Conservation (phyloP, 2,797 vertebrate genomes). For the Centropyge bicolor region DNA sequence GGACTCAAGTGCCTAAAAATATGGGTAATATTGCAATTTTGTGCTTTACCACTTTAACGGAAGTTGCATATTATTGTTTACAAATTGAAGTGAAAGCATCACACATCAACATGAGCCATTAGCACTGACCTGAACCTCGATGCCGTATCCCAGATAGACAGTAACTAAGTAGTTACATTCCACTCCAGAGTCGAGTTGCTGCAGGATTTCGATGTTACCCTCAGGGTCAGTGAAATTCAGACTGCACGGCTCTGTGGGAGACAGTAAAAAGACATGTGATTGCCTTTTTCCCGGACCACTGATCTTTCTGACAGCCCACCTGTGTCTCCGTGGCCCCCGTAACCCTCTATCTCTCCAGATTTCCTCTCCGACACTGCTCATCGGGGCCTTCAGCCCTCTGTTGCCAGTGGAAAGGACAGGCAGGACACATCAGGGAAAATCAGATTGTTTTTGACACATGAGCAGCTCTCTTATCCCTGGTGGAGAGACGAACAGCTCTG, state of each 20-base stretch:
- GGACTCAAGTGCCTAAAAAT: no score
- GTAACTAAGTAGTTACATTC: conserved; percentile 95
- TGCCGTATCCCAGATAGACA: conserved; percentile 95
- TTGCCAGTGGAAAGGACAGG: conserved; percentile 67
- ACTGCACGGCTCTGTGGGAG: conserved; percentile 89
- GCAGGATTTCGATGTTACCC: conserved; percentile 90
- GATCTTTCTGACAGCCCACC: conserved; percentile 76
- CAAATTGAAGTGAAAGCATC: not conserved
- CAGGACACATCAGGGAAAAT: conserved; percentile 75
- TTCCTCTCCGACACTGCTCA: conserved; percentile 63
- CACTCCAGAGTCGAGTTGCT: conserved; percentile 81
- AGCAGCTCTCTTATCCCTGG: conserved; percentile 69
- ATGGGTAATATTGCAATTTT: no score
- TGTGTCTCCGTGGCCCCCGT: conserved; percentile 70
- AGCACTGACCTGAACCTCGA: conserved; percentile 95
- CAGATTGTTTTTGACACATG: conserved; percentile 83
- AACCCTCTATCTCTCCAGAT: conserved; percentile 72
- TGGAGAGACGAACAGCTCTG: conserved; percentile 54
- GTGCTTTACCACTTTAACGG: not conserved
- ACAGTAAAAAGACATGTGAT: conserved; percentile 77
- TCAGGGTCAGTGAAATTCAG: conserved; percentile 93
- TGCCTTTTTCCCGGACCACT: conserved; percentile 70
- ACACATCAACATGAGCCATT: not conserved
- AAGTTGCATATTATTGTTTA: not conserved
- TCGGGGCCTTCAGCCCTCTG: conserved; percentile 65